Evolutionary conservation across 1,140 invertebrate species (phyloP).

Genomic region (Orchestia grillus): DNA sequence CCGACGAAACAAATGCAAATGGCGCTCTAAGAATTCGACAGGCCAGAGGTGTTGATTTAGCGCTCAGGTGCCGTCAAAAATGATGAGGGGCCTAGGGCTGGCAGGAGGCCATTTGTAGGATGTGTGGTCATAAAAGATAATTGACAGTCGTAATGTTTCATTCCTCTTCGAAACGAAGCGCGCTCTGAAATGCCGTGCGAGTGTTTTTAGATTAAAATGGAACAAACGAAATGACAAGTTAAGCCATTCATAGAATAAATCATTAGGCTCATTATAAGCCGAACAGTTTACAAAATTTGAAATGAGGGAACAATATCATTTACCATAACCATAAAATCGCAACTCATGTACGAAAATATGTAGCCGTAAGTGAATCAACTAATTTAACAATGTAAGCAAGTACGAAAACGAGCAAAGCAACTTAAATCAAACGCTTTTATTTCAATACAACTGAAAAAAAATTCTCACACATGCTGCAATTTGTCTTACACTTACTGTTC

Average conservation of each 20-base stretch:
- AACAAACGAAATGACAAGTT: not conserved
- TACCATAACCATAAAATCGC: too few relatives aligned
- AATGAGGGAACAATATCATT: too few relatives aligned
- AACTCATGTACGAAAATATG: not conserved
- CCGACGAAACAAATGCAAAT: not conserved
- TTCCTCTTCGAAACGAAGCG: not conserved
- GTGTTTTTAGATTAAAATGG: not conserved
- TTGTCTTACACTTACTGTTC: too few relatives aligned
- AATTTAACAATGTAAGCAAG: not conserved
- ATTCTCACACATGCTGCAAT: too few relatives aligned
- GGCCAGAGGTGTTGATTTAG: conserved; percentile 6
- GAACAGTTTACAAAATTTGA: too few relatives aligned
- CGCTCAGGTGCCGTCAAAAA: not conserved
- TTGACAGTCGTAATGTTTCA: not conserved
- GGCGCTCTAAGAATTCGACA: not conserved
- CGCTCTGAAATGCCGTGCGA: not conserved
- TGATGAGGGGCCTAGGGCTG: not conserved
- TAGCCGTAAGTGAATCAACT: not conserved
- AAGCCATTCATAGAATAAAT: not conserved
- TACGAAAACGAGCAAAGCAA: too few relatives aligned
- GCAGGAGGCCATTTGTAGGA: not conserved
- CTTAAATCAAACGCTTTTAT: too few relatives aligned
- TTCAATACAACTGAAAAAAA: too few relatives aligned
- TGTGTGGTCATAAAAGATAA: not conserved
- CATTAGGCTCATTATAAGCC: not conserved